These are phyloP conservation scores for Anastrepha ludens DNA, from an alignment of 1,140 invertebrate genomes.

Conservation along the genomic window DNA sequence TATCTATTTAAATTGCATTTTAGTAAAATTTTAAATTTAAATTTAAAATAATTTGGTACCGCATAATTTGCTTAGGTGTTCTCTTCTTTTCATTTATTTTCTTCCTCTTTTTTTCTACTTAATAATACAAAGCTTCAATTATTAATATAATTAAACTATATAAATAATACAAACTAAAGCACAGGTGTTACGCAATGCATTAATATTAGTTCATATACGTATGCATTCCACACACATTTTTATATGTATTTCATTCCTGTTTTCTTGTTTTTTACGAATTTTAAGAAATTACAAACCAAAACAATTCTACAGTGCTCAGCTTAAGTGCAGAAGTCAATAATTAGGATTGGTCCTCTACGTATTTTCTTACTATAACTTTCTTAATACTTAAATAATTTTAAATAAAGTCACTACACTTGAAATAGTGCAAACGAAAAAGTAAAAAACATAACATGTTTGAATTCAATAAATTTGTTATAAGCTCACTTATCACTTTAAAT, in stretches of 20 bases:
- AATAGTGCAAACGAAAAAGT: slow-evolving; percentile 18
- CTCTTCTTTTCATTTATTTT: neutral
- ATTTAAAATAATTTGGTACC: slow-evolving; percentile 25
- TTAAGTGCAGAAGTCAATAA: neutral
- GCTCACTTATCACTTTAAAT: neutral
- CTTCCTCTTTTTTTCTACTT: neutral
- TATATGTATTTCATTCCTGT: neutral
- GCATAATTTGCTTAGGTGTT: neutral
- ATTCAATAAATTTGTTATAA: slow-evolving; percentile 33
- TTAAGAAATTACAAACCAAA: neutral
- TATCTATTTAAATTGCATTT: neutral
- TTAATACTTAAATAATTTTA: neutral
- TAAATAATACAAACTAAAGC: slow-evolving; percentile 52
- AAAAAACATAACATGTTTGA: neutral
- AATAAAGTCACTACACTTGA: slow-evolving; percentile 24
- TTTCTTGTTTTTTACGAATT: neutral
- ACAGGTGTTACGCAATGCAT: slow-evolving; percentile 25
- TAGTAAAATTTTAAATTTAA: neutral
- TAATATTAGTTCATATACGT: slow-evolving; percentile 9
- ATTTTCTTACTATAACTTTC: neutral
- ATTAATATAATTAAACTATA: slow-evolving; percentile 44
- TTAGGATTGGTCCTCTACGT: neutral
- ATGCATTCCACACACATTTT: slow-evolving; percentile 5
- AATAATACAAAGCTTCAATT: slow-evolving; percentile 27
- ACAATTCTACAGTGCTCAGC: neutral